A percentile compares a stretch with the other conserved stretches of the same genome.
These are phyloP conservation scores for Chelonus insularis DNA, from an alignment of 1,140 invertebrate species.

Conservation along the genomic window DNA sequence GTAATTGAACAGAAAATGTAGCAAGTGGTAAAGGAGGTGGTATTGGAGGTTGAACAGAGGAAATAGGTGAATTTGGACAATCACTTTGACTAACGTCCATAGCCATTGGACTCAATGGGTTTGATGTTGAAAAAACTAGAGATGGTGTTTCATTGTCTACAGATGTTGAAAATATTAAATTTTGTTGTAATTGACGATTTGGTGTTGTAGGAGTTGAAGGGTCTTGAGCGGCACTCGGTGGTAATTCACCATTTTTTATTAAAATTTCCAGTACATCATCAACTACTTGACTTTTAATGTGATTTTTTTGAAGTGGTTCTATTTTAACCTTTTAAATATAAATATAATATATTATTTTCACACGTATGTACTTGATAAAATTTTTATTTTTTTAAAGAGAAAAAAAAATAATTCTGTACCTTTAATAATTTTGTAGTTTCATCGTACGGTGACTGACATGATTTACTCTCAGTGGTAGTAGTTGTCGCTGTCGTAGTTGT, in stretches of 20 bases:
- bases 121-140: constrained; percentile 49
- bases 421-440: constrained; percentile 71
- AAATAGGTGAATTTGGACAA: constrained; percentile 47
- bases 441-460: constrained; percentile 67
- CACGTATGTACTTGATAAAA: no score
- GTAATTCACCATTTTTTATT: constrained; percentile 90
- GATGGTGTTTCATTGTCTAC: constrained; percentile 50
- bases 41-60: constrained; percentile 51
- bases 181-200: constrained; percentile 53
- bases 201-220: constrained; percentile 71
- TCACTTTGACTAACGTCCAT: constrained; percentile 54
- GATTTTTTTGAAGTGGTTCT: constrained; percentile 59
- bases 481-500: constrained; percentile 44
- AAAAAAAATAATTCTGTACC: constrained; percentile 34
- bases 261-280: constrained; percentile 95
- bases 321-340: constrained; percentile 49
- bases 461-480: constrained; percentile 53
- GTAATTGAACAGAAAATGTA: constrained; percentile 59
- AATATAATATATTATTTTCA: constrained; percentile 9
- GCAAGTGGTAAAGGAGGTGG: constrained; percentile 59
- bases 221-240: constrained; percentile 82
- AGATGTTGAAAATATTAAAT: constrained; percentile 51
- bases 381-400: no score
- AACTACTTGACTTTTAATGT: constrained; percentile 82
- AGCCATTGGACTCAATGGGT: constrained; percentile 56